A percentile compares a stretch with the other conserved stretches of the same genome.
phyloP scores from a whole-genome alignment of 64 coral and sea anemone species.

The Montipora cactus region DNA sequence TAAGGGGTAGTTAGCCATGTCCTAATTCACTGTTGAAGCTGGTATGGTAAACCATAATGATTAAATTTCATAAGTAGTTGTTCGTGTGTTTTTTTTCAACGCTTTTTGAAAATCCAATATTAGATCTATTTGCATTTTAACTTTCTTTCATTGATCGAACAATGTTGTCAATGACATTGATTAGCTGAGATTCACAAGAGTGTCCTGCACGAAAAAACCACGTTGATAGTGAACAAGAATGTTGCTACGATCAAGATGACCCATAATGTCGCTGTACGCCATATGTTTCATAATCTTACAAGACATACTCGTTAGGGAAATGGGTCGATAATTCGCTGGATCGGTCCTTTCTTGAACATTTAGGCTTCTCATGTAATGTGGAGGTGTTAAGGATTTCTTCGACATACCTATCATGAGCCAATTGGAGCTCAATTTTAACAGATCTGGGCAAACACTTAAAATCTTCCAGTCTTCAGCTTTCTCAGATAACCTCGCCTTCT shows the following conservation, averaged over 20 bases:
- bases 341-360: conserved; percentile 57
- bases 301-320: conserved; percentile 49
- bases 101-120: too few relatives aligned
- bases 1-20: background rate
- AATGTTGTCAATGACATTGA: conserved; percentile 33
- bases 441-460: too few relatives aligned
- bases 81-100: too few relatives aligned
- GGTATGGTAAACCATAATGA: background rate
- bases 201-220: conserved; percentile 8
- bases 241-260: conserved; percentile 21
- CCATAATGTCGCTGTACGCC: conserved; percentile 10
- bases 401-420: too few relatives aligned
- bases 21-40: background rate
- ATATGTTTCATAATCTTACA: conserved; percentile 67
- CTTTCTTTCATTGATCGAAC: too few relatives aligned
- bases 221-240: conserved; percentile 42
- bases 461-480: too few relatives aligned
- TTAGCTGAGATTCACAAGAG: conserved; percentile 14
- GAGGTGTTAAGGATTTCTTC: too few relatives aligned
- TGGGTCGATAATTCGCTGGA: conserved; percentile 50
- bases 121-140: too few relatives aligned
- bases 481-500: too few relatives aligned
- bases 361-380: too few relatives aligned
- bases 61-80: background rate
- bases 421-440: too few relatives aligned